Conservation (phyloP, 1,140 invertebrate species). For the Grapholita molesta region DNA sequence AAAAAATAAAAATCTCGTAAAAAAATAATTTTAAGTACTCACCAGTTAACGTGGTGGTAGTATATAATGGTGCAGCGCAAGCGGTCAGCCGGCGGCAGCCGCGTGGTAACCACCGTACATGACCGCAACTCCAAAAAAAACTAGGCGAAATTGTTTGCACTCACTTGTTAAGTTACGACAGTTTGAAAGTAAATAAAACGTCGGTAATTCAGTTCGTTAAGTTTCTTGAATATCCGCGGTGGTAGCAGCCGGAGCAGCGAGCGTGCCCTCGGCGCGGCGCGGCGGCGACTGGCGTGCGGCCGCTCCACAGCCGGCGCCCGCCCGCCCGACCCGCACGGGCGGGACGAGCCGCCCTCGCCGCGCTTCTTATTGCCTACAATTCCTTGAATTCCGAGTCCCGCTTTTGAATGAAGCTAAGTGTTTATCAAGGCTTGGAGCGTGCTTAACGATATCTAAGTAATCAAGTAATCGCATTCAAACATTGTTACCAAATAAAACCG, state of each 20-base stretch:
- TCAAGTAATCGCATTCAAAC: slow-evolving; percentile 21
- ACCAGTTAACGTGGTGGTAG: slow-evolving; percentile 48
- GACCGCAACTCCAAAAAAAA: slow-evolving; percentile 27
- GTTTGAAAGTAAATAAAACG: background rate
- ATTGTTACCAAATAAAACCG: background rate
- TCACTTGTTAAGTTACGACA: slow-evolving; percentile 11
- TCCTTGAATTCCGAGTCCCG: slow-evolving; percentile 50
- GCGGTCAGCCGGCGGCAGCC: slow-evolving; percentile 53
- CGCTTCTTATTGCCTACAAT: slow-evolving; percentile 49
- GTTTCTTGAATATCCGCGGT: background rate
- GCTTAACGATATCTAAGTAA: slow-evolving; percentile 28
- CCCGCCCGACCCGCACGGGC: slow-evolving; percentile 36
- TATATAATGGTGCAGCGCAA: slow-evolving; percentile 27
- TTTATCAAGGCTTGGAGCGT: slow-evolving; percentile 40
- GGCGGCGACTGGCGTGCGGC: background rate
- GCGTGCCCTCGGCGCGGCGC: background rate
- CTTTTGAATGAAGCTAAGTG: slow-evolving; percentile 50
- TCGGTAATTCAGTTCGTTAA: background rate
- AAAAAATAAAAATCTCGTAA: no score
- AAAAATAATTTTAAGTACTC: slow-evolving; percentile 31
- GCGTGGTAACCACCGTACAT: slow-evolving; percentile 52
- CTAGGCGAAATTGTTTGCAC: slow-evolving; percentile 21
- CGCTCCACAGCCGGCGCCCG: background rate
- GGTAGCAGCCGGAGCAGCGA: background rate
- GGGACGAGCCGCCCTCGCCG: slow-evolving; percentile 31